Evolutionary conservation across 1,140 invertebrate genomes (phyloP).

Genomic region (silkworm (Bombyx mori)): ASM3026992v2 NC_085131.1:6243001-6243500

Average conservation of each 20-base stretch:
- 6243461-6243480: slow-evolving; percentile 9
- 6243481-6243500: slow-evolving; percentile 10
- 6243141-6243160: slow-evolving; percentile 67
- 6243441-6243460: slow-evolving; percentile 3
- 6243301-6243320: slow-evolving; percentile 33
- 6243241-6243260: slow-evolving; percentile 53
- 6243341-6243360: slow-evolving; percentile 15
- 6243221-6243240: slow-evolving; percentile 59
- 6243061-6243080: slow-evolving; percentile 66
- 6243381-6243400: slow-evolving; percentile 18
- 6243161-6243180: slow-evolving; percentile 66
- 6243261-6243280: slow-evolving; percentile 45
- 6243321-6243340: slow-evolving; percentile 27
- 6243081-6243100: slow-evolving; percentile 51
- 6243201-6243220: slow-evolving; percentile 55
- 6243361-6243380: slow-evolving; percentile 22
- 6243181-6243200: slow-evolving; percentile 35
- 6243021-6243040: slow-evolving; percentile 38
- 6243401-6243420: slow-evolving; percentile 22
- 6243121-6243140: slow-evolving; percentile 66
- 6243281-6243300: slow-evolving; percentile 36
- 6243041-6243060: slow-evolving; percentile 37
- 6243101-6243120: slow-evolving; percentile 45
- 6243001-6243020: slow-evolving; percentile 5
- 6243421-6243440: slow-evolving; percentile 12